phyloP scores from a whole-genome alignment of 2,797 vertebrate species.

The Telmatherina bonti region DNA sequence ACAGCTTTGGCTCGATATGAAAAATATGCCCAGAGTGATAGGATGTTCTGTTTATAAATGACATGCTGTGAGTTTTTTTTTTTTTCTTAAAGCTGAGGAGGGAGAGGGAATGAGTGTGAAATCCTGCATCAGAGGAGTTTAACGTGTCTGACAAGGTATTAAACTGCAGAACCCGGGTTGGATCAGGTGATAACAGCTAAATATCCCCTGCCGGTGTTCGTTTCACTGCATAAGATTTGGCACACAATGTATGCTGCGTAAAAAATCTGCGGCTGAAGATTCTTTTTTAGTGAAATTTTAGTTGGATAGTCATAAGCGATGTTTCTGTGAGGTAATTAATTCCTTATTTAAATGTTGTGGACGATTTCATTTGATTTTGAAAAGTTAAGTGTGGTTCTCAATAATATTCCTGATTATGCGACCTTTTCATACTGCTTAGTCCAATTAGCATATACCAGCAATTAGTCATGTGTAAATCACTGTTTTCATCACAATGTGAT shows the following conservation, averaged over 20 bases:
- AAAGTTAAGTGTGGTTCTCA: too few relatives aligned
- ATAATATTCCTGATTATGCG: too few relatives aligned
- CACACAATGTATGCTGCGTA: not conserved
- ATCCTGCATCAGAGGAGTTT: conserved; percentile 44
- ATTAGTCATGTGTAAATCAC: too few relatives aligned
- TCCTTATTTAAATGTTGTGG: too few relatives aligned
- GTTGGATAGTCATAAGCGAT: too few relatives aligned
- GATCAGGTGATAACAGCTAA: conserved; percentile 13
- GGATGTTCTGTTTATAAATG: conserved; percentile 56
- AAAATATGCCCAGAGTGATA: conserved; percentile 57
- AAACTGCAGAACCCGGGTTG: conserved; percentile 38
- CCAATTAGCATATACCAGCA: too few relatives aligned
- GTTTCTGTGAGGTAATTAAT: too few relatives aligned
- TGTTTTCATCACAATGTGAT: too few relatives aligned
- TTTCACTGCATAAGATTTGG: not conserved
- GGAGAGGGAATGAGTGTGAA: conserved; percentile 32
- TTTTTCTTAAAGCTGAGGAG: conserved; percentile 29
- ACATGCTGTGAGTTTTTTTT: conserved; percentile 29
- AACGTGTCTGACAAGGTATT: conserved; percentile 57
- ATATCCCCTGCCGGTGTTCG: conserved; percentile 5
- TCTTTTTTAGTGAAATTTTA: too few relatives aligned
- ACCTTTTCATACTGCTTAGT: too few relatives aligned
- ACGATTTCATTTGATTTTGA: too few relatives aligned
- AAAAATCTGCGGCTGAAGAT: not conserved
- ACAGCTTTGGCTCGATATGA: conserved; percentile 58